These are phyloP conservation scores for Mesoligia furuncula DNA, from an alignment of 2,888 invertebrate species.

Conservation along the genomic window DNA sequence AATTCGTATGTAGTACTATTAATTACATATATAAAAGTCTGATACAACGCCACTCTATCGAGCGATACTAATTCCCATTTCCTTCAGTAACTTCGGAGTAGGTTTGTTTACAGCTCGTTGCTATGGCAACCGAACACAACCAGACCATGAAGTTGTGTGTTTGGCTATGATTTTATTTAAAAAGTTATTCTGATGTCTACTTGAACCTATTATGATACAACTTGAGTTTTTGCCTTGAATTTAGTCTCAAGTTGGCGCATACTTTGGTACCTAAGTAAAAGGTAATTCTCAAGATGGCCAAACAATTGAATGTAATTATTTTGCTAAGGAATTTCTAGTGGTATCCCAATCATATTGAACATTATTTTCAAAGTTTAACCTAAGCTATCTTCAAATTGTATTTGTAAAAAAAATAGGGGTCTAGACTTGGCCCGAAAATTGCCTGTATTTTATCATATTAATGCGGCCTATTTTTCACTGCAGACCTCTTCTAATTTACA, in stretches of 20 bases:
- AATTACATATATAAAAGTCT: constrained; percentile 16
- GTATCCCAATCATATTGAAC: background rate
- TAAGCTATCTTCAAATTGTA: background rate
- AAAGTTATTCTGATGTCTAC: background rate
- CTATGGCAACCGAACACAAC: constrained; percentile 70
- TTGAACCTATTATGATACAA: background rate
- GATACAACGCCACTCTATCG: constrained; percentile 45
- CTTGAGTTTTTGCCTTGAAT: background rate
- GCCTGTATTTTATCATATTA: background rate
- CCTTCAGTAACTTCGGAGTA: constrained; percentile 47
- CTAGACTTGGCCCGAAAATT: background rate
- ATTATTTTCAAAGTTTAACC: constrained; percentile 4
- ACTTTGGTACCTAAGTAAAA: background rate
- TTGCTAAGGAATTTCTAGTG: constrained; percentile 13
- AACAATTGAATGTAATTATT: constrained; percentile 15
- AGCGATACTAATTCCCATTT: constrained; percentile 49
- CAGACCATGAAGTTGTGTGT: constrained; percentile 56
- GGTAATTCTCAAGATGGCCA: background rate
- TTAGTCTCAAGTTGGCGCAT: constrained; percentile 5
- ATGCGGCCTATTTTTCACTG: background rate
- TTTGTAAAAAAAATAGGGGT: background rate
- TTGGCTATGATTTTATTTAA: constrained; percentile 32
- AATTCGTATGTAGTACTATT: background rate
- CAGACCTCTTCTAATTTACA: background rate
- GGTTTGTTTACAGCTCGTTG: constrained; percentile 73